Evolutionary conservation across 2,797 vertebrate genomes (phyloP), one percentile per base, ranked within the genome.

Genomic region (Sebastes flavidus): DNA sequence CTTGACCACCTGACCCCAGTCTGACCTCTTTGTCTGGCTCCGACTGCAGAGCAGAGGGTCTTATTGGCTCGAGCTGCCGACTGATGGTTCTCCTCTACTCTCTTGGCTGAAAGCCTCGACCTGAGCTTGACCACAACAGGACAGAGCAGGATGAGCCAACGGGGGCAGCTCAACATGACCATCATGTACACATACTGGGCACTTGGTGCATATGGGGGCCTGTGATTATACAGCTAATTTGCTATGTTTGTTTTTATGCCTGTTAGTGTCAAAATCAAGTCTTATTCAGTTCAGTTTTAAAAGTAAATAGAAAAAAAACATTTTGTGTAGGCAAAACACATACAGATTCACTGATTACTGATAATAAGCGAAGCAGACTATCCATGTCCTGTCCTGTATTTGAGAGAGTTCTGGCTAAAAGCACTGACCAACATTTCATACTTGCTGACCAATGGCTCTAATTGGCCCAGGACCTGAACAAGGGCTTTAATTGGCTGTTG

Each of bases 1-100:
- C 63, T 75, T 90, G 88, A 91, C 91, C 90, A 60, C 42, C 72
- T 84, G 88, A 93, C 91, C 93, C 85, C 8, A 8, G 72, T 54
- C 46, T 87, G 92, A 92, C 93, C 92, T 89, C 69, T 55, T 46
- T 87, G 90, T 93, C 91, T 94, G 92, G 92, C 93, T 88, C 65
- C 1, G 63, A 29, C 75, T 49, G 76, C 68, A 56, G 88, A 93
- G 77, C 93, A 94, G 93, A 94, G 94, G 94, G 92, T 85, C 84
- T 88, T 54, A 46, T 80, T 93, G 93, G 91, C 92, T 72, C 62
- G 5, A 38, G 82, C 66, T 67, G 82, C 82, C 86, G 90, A 90
- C 92, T 79, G 91, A 91, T 91, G 89, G 85, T 70, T 79, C 76
- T 67, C 46, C 78, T 84, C 81, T 82, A 49, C 56, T 74, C 74